Evolutionary conservation across 2,888 invertebrate genomes (phyloP), one percentile per base, ranked within the genome.

Genomic region (Abrostola triplasia): DNA sequence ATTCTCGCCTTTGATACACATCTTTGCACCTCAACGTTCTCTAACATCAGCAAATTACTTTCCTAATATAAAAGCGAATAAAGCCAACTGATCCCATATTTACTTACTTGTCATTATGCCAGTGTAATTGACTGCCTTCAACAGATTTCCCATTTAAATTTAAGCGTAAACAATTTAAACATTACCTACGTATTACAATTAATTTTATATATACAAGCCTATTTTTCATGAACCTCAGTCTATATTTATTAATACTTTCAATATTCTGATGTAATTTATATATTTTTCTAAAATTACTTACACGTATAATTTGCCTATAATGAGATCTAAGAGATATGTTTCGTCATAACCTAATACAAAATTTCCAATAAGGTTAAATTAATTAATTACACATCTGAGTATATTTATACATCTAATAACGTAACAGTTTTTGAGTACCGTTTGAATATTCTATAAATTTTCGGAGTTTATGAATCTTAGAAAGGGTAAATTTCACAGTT

Each of bases 241-340:
- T 92, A 91, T 91, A 81, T 81, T 89, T 86, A 88, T 85, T 87
- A 90, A 89, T 89, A 90, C 88, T 89, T 82, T 80, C 59, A 75
- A 69, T 78, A 75, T 76, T 77, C 64, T 67, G 75, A 77, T 59
- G 77, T 70, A 72, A 59, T 77, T 70, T 58, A 68, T 76, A 70
- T 67, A 79, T 73, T 78, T 79, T 67, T 74, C 76, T 84, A 83
- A 77, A 81, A 72, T 81, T 69, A 77, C 62, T 69, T 81, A 70
- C 37, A 65, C 62, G 65, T 69, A 63, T 60, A 77, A 73, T 67
- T 66, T 70, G 60, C 59, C 73, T 76, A 79, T 66, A 61, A 74
- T 73, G 73, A 76, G 64, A 71, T 80, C 74, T 84, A 82, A 73
- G 50, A 81, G 86, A 88, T 87, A 88, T 87, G 86, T 84, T 67